A percentile compares a stretch with the other conserved stretches of the same genome.
Evolutionary conservation across 2,888 invertebrate species (phyloP).

Genomic region (Melanotus villosus): DNA sequence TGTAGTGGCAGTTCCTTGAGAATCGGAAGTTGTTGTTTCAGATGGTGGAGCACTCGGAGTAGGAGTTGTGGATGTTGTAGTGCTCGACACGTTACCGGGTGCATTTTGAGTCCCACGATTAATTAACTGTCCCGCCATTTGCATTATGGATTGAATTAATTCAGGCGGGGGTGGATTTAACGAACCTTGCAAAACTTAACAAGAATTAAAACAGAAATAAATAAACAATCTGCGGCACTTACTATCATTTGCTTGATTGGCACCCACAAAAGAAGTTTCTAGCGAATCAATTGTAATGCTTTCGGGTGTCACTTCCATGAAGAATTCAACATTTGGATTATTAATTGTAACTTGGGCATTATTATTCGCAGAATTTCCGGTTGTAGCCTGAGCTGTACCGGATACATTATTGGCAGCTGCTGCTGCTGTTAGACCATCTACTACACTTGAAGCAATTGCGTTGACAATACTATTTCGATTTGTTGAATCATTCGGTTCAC

Average conservation of each 20-base stretch:
- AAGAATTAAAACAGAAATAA: not conserved
- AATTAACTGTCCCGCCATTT: conserved; percentile 70
- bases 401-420: conserved; percentile 9
- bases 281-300: conserved; percentile 66
- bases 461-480: not conserved
- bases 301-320: conserved; percentile 74
- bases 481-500: not conserved
- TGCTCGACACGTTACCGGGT: conserved; percentile 49
- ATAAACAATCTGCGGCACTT: conserved; percentile 46
- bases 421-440: not conserved
- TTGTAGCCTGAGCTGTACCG: not conserved
- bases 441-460: conserved; percentile 6
- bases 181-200: conserved; percentile 66
- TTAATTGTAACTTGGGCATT: conserved; percentile 52
- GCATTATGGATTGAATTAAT: conserved; percentile 72
- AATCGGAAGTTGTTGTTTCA: conserved; percentile 30
- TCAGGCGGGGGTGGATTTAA: conserved; percentile 68
- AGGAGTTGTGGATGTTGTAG: conserved; percentile 47
- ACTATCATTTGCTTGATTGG: conserved; percentile 62
- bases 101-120: conserved; percentile 54
- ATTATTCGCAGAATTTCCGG: conserved; percentile 16
- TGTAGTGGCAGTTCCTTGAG: conserved; percentile 32
- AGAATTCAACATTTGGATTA: conserved; percentile 71
- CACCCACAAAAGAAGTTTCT: conserved; percentile 60
- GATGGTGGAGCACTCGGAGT: conserved; percentile 32